Percentiles rank a stretch among this genome's conserved stretches.
phyloP scores from a whole-genome alignment of 2,888 invertebrate genomes.

The Cyrtodaria siliqua region DNA sequence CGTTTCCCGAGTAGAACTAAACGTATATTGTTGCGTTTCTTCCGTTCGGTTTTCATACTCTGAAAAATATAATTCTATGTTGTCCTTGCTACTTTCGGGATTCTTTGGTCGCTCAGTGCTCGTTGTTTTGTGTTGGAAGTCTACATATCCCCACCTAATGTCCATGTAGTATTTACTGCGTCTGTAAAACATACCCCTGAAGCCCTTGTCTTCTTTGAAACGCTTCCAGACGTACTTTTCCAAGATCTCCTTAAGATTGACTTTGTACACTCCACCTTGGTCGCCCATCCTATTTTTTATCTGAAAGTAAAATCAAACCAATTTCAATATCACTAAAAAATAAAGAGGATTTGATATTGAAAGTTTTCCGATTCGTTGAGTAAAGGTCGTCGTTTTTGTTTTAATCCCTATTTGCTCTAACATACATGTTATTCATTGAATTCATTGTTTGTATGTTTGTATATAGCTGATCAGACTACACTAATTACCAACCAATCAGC shows the following conservation, averaged over 20 bases:
- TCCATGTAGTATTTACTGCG: constrained; percentile 60
- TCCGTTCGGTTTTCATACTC: constrained; percentile 67
- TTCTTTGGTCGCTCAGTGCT: constrained; percentile 25
- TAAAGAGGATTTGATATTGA: no score
- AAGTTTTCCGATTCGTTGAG: no score
- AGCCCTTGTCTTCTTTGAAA: constrained; percentile 34
- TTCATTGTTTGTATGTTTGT: no score
- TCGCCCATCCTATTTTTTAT: background rate
- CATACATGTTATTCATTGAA: no score
- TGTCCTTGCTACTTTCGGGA: constrained; percentile 25
- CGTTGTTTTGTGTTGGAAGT: constrained; percentile 66
- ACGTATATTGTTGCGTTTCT: constrained; percentile 59
- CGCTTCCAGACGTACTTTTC: constrained; percentile 63
- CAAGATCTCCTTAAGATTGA: constrained; percentile 63
- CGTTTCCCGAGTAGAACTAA: constrained; percentile 59
- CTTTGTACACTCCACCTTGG: constrained; percentile 21
- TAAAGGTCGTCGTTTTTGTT: no score
- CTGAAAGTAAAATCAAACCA: no score
- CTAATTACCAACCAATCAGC: no score
- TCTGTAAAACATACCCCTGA: constrained; percentile 40
- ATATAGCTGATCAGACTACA: no score
- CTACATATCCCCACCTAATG: constrained; percentile 67
- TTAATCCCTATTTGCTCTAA: no score
- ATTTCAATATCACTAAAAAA: no score
- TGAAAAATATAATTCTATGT: constrained; percentile 60